Evolutionary conservation across 2,888 invertebrate genomes (phyloP).

Genomic region (Oegoconia quadripuncta): DNA sequence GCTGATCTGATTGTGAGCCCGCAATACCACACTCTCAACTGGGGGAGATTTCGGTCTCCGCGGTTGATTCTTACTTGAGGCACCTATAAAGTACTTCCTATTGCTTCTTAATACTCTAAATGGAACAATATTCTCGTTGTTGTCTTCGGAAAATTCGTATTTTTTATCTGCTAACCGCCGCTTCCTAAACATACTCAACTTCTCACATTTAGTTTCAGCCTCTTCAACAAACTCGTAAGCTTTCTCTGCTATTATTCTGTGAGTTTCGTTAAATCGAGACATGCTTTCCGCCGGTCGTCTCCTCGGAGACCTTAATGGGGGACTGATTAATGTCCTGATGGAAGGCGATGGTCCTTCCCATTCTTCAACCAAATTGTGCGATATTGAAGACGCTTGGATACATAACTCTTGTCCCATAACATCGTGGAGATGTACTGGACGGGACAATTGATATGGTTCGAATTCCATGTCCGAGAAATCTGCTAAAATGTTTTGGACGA

Average conservation of each 20-base stretch:
- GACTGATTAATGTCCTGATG: conserved; percentile 68
- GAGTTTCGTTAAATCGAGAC: conserved; percentile 73
- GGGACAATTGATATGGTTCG: conserved; percentile 67
- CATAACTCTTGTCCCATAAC: conserved; percentile 71
- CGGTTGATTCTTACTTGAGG: conserved; percentile 46
- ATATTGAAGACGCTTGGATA: conserved; percentile 67
- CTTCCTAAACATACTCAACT: conserved; percentile 91
- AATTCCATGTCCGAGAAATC: conserved; percentile 82
- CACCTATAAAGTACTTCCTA: conserved; percentile 71
- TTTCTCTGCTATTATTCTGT: conserved; percentile 81
- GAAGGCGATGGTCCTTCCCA: conserved; percentile 75
- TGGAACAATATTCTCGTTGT: conserved; percentile 82
- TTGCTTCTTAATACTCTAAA: conserved; percentile 81
- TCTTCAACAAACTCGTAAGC: conserved; percentile 93
- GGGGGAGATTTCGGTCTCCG: conserved; percentile 65
- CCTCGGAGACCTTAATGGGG: conserved; percentile 66
- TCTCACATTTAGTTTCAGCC: conserved; percentile 88
- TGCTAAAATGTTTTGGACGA: conserved; percentile 80
- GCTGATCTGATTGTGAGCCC: conserved; percentile 70
- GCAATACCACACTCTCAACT: conserved; percentile 61
- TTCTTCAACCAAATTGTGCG: conserved; percentile 71
- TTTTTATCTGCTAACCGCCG: conserved; percentile 93
- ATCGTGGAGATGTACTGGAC: conserved; percentile 63
- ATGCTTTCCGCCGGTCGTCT: conserved; percentile 72
- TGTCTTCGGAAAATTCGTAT: conserved; percentile 93